Conservation (phyloP, 2,888 invertebrate species). For the Vandiemenella viatica region DNA sequence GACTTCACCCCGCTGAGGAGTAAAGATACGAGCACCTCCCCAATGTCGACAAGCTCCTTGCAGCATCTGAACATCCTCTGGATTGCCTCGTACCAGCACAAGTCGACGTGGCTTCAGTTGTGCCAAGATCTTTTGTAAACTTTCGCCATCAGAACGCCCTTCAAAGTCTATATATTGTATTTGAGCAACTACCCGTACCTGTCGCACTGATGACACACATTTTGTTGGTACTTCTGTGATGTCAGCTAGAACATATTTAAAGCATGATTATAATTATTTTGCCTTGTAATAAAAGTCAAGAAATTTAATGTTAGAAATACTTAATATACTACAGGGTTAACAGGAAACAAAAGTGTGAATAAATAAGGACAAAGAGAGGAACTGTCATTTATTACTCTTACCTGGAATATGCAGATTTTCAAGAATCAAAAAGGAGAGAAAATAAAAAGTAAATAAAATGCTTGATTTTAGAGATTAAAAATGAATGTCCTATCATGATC, state of each 20-base stretch:
- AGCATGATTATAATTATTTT: too few species aligned
- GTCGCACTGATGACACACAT: constrained; percentile 58
- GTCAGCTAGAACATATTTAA: constrained; percentile 21
- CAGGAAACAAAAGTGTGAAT: too few species aligned
- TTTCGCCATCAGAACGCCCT: constrained; percentile 71
- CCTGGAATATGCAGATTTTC: too few species aligned
- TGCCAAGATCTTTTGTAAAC: constrained; percentile 56
- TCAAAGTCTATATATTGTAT: constrained; percentile 95
- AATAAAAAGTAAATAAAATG: too few species aligned
- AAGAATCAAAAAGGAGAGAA: too few species aligned
- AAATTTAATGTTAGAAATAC: too few species aligned
- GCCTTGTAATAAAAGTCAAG: too few species aligned
- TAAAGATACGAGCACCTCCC: constrained; percentile 61
- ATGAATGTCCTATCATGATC: too few species aligned
- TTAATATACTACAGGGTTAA: too few species aligned
- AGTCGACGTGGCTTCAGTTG: constrained; percentile 68
- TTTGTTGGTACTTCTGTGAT: constrained; percentile 77
- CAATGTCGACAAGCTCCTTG: constrained; percentile 49
- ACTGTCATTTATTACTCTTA: too few species aligned
- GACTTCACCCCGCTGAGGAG: constrained; percentile 65
- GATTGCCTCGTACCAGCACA: constrained; percentile 58
- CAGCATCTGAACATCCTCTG: constrained; percentile 51
- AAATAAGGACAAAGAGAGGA: too few species aligned
- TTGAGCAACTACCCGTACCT: constrained; percentile 65
- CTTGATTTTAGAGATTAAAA: too few species aligned